phyloP scores from a whole-genome alignment of 2,797 vertebrate genomes.

The Rachycentron canadum region DNA sequence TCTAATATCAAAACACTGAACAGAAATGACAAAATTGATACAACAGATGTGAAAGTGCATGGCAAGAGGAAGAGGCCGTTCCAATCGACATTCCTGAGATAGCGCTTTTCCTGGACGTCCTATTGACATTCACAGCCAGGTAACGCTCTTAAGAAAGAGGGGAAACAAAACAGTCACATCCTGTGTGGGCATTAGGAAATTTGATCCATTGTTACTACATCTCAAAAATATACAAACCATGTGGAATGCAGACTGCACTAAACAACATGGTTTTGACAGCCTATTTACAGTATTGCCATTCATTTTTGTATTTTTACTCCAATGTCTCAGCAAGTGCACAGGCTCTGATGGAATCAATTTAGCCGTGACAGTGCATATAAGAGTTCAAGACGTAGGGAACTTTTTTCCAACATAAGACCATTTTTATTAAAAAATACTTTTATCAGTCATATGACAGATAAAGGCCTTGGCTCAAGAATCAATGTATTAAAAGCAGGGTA shows the following conservation, averaged over 20 bases:
- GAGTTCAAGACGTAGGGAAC: neutral
- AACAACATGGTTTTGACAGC: conserved; percentile 30
- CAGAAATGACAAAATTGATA: conserved; percentile 14
- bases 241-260: neutral
- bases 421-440: neutral
- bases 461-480: neutral
- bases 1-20: neutral
- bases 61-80: conserved; percentile 19
- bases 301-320: too few relatives aligned
- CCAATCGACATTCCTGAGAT: conserved; percentile 25
- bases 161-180: conserved; percentile 64
- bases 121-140: conserved; percentile 27
- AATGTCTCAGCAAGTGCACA: neutral
- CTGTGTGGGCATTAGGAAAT: conserved; percentile 61
- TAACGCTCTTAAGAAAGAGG: conserved; percentile 46
- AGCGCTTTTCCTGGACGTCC: conserved; percentile 26
- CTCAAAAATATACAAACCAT: conserved; percentile 49
- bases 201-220: conserved; percentile 64
- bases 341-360: neutral
- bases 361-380: neutral
- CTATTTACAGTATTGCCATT: too few relatives aligned
- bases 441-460: neutral
- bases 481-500: neutral
- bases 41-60: conserved; percentile 48
- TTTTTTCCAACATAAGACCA: neutral